Conservation (phyloP, 1,140 invertebrate species). For the Euglossa dilemma region DNA sequence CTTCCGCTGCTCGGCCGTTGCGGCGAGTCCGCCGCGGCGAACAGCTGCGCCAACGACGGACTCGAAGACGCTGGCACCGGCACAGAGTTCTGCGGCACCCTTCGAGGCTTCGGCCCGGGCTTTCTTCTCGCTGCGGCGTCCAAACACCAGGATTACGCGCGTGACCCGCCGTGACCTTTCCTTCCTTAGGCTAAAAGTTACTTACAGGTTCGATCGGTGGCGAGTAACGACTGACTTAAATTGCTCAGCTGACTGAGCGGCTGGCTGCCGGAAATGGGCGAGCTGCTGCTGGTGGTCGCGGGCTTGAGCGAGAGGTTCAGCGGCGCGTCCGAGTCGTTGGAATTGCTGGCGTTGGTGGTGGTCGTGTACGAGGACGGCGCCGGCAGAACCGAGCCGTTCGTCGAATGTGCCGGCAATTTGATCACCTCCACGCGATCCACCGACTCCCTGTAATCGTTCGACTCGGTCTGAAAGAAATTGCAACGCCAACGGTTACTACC, state of each 20-base stretch:
- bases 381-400: conserved; percentile 81
- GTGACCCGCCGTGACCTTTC: too few species aligned
- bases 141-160: too few species aligned
- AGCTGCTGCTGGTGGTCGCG: conserved; percentile 80
- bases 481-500: not conserved
- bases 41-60: conserved; percentile 83
- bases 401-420: conserved; percentile 86
- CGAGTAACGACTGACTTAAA: conserved; percentile 81
- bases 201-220: conserved; percentile 84
- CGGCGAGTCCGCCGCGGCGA: conserved; percentile 84
- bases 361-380: conserved; percentile 79
- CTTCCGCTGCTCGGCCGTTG: conserved; percentile 86
- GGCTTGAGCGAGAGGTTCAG: conserved; percentile 92
- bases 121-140: conserved; percentile 85
- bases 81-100: conserved; percentile 85
- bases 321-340: conserved; percentile 87
- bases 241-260: conserved; percentile 84
- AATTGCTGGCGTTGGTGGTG: conserved; percentile 71
- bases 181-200: conserved; percentile 42
- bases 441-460: conserved; percentile 76
- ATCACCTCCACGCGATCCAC: conserved; percentile 90
- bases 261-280: conserved; percentile 78
- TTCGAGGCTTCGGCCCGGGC: conserved; percentile 87
- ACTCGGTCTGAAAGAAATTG: conserved; percentile 70
- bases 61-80: conserved; percentile 82